Conservation (phyloP, 2,113 vertebrate genomes). For the Anseranas semipalmata region DNA sequence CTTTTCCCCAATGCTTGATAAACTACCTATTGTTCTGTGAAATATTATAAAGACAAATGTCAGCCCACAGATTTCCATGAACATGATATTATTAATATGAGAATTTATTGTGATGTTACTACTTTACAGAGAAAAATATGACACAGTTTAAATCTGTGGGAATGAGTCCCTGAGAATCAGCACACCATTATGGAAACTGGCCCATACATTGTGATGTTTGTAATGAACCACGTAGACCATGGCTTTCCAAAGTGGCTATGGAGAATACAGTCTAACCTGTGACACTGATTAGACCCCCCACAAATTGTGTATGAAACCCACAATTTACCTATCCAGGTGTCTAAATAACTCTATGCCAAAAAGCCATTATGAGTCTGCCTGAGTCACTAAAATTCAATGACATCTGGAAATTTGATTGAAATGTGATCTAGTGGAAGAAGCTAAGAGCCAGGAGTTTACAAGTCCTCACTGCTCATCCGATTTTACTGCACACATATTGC, state of each 20-base stretch:
- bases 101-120: background rate
- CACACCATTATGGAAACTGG: background rate
- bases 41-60: background rate
- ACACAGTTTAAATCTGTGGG: background rate
- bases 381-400: background rate
- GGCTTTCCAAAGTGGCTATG: background rate
- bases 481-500: slow-evolving; percentile 3
- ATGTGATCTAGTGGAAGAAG: background rate
- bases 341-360: background rate
- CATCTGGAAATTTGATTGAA: background rate
- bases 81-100: background rate
- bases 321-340: background rate
- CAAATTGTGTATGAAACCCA: background rate
- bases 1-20: background rate
- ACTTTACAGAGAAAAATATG: background rate
- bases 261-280: background rate
- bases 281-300: background rate
- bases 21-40: background rate
- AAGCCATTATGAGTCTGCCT: background rate
- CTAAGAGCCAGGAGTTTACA: background rate
- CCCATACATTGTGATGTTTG: background rate
- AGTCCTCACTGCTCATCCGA: background rate
- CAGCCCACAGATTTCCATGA: background rate
- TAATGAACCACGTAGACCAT: background rate
- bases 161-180: background rate